Conservation (phyloP, 2,113 vertebrate genomes). For the Natator depressus region DNA sequence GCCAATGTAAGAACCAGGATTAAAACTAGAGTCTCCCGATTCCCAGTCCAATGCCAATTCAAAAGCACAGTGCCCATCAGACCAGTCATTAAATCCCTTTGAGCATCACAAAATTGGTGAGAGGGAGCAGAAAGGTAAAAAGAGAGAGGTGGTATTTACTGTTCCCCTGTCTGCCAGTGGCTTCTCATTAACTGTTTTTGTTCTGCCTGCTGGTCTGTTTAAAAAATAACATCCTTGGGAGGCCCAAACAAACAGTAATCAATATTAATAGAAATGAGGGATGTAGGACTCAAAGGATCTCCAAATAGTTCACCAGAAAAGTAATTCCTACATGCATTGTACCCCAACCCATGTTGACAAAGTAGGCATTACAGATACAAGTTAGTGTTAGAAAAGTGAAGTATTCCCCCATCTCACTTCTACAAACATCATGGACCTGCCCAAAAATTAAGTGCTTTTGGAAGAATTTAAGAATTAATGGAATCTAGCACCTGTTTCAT, state of each 20-base stretch:
- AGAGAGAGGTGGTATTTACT: not conserved
- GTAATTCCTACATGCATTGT: not conserved
- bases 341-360: not conserved
- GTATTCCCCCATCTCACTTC: not conserved
- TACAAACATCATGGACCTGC: not conserved
- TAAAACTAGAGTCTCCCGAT: not conserved
- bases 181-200: not conserved
- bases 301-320: not conserved
- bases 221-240: not conserved
- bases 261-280: not conserved
- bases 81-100: not conserved
- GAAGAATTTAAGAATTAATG: not conserved
- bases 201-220: not conserved
- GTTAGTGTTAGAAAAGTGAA: not conserved
- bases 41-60: not conserved
- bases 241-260: not conserved
- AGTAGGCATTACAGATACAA: not conserved
- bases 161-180: not conserved
- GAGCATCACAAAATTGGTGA: not conserved
- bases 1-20: not conserved
- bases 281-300: not conserved
- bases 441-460: not conserved
- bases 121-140: not conserved
- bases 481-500: not conserved
- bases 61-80: not conserved